Conservation (phyloP, 2,888 invertebrate species). For the Molanna angustata region DNA sequence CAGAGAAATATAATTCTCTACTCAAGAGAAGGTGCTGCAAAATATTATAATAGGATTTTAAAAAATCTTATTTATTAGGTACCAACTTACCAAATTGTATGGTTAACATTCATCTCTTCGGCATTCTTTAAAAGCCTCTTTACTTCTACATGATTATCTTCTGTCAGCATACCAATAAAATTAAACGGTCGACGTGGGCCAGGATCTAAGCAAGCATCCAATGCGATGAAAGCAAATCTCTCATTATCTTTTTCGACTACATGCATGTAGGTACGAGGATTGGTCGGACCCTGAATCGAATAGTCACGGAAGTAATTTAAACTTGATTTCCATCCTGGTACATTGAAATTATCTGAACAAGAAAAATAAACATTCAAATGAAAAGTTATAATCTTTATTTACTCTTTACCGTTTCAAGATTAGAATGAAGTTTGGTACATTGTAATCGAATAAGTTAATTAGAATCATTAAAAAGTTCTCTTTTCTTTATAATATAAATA, state of each 20-base stretch:
- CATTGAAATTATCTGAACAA: conserved; percentile 81
- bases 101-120: conserved; percentile 50
- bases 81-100: conserved; percentile 62
- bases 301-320: conserved; percentile 76
- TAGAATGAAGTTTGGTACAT: too few species aligned
- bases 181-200: conserved; percentile 87
- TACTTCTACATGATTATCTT: conserved; percentile 56
- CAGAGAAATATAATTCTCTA: too few species aligned
- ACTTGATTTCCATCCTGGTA: conserved; percentile 62
- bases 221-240: conserved; percentile 75
- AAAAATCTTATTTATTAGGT: too few species aligned
- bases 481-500: too few species aligned
- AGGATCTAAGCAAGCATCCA: conserved; percentile 85
- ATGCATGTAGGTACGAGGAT: conserved; percentile 74
- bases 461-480: too few species aligned
- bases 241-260: conserved; percentile 54
- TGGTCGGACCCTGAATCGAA: conserved; percentile 70
- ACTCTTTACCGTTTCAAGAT: too few species aligned
- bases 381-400: too few species aligned
- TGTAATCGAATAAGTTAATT: too few species aligned
- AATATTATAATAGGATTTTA: too few species aligned
- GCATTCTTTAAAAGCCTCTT: conserved; percentile 57
- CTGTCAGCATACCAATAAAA: conserved; percentile 75
- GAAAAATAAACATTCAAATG: too few species aligned
- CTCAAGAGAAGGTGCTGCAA: too few species aligned